Evolutionary conservation across 1,140 invertebrate species (phyloP).

Genomic region (Lepidurus couesii): DNA sequence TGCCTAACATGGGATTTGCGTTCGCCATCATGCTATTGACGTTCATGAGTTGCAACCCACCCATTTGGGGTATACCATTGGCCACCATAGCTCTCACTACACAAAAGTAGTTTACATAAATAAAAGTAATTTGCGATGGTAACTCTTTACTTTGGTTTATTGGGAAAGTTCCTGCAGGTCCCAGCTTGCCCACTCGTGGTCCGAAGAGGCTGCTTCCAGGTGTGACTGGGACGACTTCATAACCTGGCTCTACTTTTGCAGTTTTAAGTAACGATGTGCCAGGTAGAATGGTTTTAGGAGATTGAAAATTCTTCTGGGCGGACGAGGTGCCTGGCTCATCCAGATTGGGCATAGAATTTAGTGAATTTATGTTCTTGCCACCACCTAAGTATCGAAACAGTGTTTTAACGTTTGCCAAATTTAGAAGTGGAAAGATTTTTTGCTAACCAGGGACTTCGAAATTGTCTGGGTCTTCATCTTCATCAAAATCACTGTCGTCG

Average conservation of each 20-base stretch:
- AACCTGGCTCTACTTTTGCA: slow-evolving; percentile 13
- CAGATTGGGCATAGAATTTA: slow-evolving; percentile 17
- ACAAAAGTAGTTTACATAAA: not conserved
- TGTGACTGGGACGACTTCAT: slow-evolving; percentile 27
- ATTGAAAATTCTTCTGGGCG: not conserved
- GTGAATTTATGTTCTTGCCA: not conserved
- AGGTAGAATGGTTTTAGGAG: not conserved
- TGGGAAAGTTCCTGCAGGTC: not conserved
- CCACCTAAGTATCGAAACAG: not conserved
- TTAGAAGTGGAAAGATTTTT: slow-evolving; percentile 20
- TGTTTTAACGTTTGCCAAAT: not conserved
- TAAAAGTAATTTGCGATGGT: not conserved
- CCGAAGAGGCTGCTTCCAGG: slow-evolving; percentile 24
- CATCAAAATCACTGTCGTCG: slow-evolving; percentile 31
- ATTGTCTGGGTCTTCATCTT: slow-evolving; percentile 29
- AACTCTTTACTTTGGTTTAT: not conserved
- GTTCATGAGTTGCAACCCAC: slow-evolving; percentile 14
- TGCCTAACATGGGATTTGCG: not conserved
- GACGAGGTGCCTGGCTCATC: not conserved
- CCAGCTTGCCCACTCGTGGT: not conserved
- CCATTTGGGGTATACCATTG: not conserved
- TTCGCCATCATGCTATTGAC: not conserved
- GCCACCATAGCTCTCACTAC: not conserved
- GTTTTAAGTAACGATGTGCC: not conserved
- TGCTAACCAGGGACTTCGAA: slow-evolving; percentile 28